phyloP scores from a whole-genome alignment of 2,797 vertebrate genomes.

The Sebastes steindachneri region DNA sequence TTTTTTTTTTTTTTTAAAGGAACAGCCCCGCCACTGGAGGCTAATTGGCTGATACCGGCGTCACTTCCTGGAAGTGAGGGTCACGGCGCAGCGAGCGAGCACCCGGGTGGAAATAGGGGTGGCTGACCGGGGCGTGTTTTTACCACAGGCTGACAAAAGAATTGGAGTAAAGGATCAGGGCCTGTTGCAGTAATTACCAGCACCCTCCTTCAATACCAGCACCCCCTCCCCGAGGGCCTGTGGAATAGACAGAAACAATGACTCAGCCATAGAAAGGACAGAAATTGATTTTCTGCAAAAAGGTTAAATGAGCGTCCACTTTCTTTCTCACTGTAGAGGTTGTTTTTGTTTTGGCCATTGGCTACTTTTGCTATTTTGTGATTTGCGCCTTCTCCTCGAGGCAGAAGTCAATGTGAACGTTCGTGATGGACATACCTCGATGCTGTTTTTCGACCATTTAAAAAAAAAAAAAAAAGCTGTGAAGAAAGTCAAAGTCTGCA shows the following conservation, averaged over 20 bases:
- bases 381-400: slow-evolving; percentile 1
- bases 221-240: not conserved
- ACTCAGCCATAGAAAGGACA: slow-evolving; percentile 52
- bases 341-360: slow-evolving; percentile 55
- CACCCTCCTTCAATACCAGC: not conserved
- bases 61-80: slow-evolving; percentile 60
- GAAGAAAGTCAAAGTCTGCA: not conserved
- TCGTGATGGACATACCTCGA: slow-evolving; percentile 10
- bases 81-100: not conserved
- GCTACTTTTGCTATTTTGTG: slow-evolving; percentile 32
- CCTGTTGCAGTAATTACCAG: slow-evolving; percentile 50
- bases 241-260: slow-evolving; percentile 59
- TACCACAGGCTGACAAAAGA: slow-evolving; percentile 38
- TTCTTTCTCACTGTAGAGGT: slow-evolving; percentile 5
- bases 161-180: slow-evolving; percentile 44
- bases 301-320: slow-evolving; percentile 52
- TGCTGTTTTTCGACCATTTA: not conserved
- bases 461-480: not conserved
- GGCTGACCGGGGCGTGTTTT: slow-evolving; percentile 60
- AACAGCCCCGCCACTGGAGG: not conserved
- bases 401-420: slow-evolving; percentile 27
- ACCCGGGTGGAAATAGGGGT: slow-evolving; percentile 39
- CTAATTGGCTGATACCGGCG: slow-evolving; percentile 12
- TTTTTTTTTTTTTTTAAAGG: not conserved
- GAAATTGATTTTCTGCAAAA: slow-evolving; percentile 58